A percentile compares a stretch with the other conserved stretches of the same genome.
Conservation (phyloP, 2,113 vertebrate genomes). For the Neopipo cinnamomea region DNA sequence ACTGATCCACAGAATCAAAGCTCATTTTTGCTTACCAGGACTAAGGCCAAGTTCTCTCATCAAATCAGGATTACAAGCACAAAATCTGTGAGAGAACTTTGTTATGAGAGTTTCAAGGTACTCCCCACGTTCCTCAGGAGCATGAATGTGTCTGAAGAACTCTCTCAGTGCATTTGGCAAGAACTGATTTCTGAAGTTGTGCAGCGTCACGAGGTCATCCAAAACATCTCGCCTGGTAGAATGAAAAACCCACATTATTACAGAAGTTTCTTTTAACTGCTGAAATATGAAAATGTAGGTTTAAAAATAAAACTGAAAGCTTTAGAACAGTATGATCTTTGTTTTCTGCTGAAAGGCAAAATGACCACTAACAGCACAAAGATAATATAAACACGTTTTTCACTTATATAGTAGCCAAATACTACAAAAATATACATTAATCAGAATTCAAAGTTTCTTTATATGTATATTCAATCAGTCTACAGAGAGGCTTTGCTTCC, state of each 20-base stretch:
- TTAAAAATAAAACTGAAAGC: neutral
- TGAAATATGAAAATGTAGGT: neutral
- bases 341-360: neutral
- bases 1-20: neutral
- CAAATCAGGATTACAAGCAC: constrained; percentile 91
- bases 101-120: constrained; percentile 99
- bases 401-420: neutral
- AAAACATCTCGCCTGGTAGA: constrained; percentile 89
- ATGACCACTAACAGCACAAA: neutral
- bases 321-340: neutral
- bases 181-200: constrained; percentile 99
- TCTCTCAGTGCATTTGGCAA: constrained; percentile 97
- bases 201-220: constrained; percentile 95
- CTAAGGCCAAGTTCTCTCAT: constrained; percentile 93
- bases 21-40: constrained; percentile 82
- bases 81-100: constrained; percentile 98
- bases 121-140: constrained; percentile 95
- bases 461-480: neutral
- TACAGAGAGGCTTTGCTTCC: neutral
- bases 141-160: constrained; percentile 97
- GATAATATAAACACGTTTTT: neutral
- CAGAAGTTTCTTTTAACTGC: neutral
- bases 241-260: constrained; percentile 7
- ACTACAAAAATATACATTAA: neutral
- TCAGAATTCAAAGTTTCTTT: neutral